A percentile compares a stretch with the other conserved stretches of the same genome.
Conservation (phyloP, 2,888 invertebrate genomes). For the Tridacna gigas region DNA sequence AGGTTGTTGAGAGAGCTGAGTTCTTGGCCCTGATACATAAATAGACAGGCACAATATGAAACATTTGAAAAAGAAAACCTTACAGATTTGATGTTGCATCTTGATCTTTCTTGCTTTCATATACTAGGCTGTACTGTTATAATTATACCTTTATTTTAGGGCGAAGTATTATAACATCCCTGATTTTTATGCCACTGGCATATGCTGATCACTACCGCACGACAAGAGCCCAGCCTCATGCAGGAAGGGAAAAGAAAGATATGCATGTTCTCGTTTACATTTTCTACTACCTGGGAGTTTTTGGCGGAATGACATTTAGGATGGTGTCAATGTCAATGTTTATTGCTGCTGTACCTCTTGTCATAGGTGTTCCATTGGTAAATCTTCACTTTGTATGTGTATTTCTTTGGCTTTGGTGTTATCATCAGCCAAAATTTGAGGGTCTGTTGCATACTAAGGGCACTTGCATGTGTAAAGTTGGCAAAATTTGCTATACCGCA, state of each 20-base stretch:
- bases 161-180: slow-evolving; percentile 7
- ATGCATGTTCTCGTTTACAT: neutral
- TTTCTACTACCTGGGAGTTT: slow-evolving; percentile 12
- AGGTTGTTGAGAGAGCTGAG: too few relatives aligned
- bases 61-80: too few relatives aligned
- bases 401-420: slow-evolving; percentile 9
- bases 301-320: slow-evolving; percentile 13
- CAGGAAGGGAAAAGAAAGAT: neutral
- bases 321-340: slow-evolving; percentile 11
- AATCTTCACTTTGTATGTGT: slow-evolving; percentile 4
- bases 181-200: slow-evolving; percentile 15
- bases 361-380: neutral
- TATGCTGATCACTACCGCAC: slow-evolving; percentile 11
- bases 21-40: too few relatives aligned
- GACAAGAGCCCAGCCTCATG: neutral
- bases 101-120: too few relatives aligned
- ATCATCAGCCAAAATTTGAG: slow-evolving; percentile 1
- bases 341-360: neutral
- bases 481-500: neutral
- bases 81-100: too few relatives aligned
- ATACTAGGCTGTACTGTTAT: too few relatives aligned
- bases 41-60: too few relatives aligned
- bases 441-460: neutral
- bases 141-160: neutral
- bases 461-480: neutral